Percentiles rank a stretch among this genome's conserved stretches.
phyloP scores from a whole-genome alignment of 2,797 vertebrate species.

The Sternotherus odoratus region DNA sequence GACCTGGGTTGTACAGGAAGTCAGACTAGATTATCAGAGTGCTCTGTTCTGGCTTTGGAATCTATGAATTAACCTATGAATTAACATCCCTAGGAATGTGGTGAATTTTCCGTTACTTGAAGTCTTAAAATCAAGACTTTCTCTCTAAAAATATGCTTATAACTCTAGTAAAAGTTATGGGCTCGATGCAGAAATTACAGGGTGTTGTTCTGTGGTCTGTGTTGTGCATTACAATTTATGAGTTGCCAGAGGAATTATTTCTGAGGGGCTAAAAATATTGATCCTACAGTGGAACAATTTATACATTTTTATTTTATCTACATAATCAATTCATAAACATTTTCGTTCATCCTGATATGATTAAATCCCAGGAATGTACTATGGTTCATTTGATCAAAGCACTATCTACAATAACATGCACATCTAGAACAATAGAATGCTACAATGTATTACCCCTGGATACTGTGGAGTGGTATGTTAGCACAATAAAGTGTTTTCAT shows the following conservation, averaged over 20 bases:
- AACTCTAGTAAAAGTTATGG: background rate
- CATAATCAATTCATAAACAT: background rate
- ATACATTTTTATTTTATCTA: background rate
- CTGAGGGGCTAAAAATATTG: background rate
- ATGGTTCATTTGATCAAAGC: constrained; percentile 30
- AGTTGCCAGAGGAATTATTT: background rate
- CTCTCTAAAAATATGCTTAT: background rate
- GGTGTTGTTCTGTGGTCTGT: background rate
- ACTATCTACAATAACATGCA: constrained; percentile 9
- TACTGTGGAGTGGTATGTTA: background rate
- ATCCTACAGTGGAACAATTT: background rate
- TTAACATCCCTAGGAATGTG: background rate
- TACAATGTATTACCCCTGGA: background rate
- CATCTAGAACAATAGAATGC: constrained; percentile 41
- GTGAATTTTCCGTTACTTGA: background rate
- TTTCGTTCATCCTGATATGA: constrained; percentile 1
- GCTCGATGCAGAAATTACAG: background rate
- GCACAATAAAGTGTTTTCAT: background rate
- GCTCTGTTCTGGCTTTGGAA: background rate
- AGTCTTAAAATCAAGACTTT: background rate
- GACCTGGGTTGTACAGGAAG: background rate
- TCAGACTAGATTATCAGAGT: background rate
- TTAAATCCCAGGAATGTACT: constrained; percentile 30
- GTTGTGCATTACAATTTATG: background rate
- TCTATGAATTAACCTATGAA: background rate